Conservation (phyloP, 2,113 vertebrate genomes). For the Lipophrys pholis region DNA sequence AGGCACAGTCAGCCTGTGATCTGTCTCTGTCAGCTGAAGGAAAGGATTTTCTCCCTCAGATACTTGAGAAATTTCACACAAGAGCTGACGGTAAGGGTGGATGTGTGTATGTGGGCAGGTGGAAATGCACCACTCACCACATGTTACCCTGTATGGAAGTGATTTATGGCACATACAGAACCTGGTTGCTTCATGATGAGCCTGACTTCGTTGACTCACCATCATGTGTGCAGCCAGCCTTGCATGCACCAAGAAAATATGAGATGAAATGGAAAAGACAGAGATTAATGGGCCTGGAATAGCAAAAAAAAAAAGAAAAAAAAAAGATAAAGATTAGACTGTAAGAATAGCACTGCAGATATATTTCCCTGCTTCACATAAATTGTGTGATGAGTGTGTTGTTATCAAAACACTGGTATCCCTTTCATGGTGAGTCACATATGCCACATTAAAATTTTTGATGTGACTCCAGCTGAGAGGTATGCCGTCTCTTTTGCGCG, state of each 20-base stretch:
- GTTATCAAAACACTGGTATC: too few species aligned
- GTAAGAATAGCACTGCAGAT: background rate
- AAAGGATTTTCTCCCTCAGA: conserved; percentile 55
- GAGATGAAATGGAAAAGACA: background rate
- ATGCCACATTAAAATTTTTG: too few species aligned
- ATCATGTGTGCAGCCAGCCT: conserved; percentile 37
- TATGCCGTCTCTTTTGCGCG: too few species aligned
- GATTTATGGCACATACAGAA: conserved; percentile 70
- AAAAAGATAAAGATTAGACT: background rate
- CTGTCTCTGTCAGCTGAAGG: conserved; percentile 67
- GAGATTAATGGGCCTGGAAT: background rate
- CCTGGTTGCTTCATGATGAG: conserved; percentile 55
- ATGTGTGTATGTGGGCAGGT: conserved; percentile 38
- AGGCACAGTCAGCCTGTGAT: conserved; percentile 39
- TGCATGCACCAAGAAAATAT: conserved; percentile 5
- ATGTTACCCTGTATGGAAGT: conserved; percentile 29
- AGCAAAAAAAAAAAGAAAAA: background rate
- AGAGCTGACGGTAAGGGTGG: conserved; percentile 18
- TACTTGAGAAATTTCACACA: conserved; percentile 49
- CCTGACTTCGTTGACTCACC: conserved; percentile 63
- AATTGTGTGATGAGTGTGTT: too few species aligned
- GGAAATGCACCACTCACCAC: conserved; percentile 19
- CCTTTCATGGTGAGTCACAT: background rate
- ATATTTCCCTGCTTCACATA: background rate
- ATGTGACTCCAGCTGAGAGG: too few species aligned